phyloP scores from a whole-genome alignment of 2,888 invertebrate species.

The Hemicrepidius hirtus region DNA sequence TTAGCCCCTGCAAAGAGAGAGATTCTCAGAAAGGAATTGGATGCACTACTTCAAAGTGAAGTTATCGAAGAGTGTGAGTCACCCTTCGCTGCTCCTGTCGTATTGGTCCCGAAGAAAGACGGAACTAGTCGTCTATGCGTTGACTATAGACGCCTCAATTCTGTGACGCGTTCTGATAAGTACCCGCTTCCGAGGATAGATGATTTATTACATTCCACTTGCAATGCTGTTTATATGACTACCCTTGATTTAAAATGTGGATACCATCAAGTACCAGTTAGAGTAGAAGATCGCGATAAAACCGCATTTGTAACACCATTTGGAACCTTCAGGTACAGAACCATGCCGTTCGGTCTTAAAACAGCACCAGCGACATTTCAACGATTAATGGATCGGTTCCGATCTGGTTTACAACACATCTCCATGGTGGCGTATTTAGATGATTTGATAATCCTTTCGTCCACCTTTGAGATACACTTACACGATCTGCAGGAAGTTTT shows the following conservation, averaged over 20 bases:
- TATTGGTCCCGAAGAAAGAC: not conserved
- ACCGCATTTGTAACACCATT: constrained; percentile 62
- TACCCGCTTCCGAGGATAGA: constrained; percentile 66
- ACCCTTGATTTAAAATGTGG: not conserved
- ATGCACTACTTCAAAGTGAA: constrained; percentile 3
- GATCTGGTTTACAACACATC: not conserved
- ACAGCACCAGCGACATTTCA: constrained; percentile 60
- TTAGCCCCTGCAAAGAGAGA: constrained; percentile 14
- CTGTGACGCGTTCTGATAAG: constrained; percentile 52
- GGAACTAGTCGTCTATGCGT: constrained; percentile 55
- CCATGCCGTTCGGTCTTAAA: constrained; percentile 58
- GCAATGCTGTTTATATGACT: not conserved
- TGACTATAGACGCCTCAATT: constrained; percentile 63
- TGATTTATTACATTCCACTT: not conserved
- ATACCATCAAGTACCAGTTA: constrained; percentile 42
- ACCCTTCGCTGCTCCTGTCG: not conserved
- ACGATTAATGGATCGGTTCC: constrained; percentile 50
- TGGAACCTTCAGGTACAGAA: constrained; percentile 53
- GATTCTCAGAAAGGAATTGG: not conserved
- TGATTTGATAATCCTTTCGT: constrained; percentile 5
- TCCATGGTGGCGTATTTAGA: not conserved
- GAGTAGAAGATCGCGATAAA: constrained; percentile 41
- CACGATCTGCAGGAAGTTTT: not conserved
- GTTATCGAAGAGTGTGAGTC: constrained; percentile 34
- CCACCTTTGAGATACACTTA: not conserved